Percentiles rank a stretch among this genome's conserved stretches.
Evolutionary conservation across 2,113 vertebrate genomes (phyloP).

Genomic region (Regulus satrapa): DNA sequence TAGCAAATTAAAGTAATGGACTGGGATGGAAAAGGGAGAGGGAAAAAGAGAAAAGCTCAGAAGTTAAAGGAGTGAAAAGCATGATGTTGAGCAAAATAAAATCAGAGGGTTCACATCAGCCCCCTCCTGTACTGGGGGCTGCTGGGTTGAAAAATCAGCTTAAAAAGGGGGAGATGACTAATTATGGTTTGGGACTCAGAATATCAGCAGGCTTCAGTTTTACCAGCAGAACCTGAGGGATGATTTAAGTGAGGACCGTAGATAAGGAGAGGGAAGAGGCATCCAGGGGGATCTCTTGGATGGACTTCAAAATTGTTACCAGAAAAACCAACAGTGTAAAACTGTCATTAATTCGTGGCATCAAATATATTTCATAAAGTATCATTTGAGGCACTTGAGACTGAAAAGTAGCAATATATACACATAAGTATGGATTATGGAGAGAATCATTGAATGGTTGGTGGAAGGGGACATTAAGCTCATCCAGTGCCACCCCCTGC

Average conservation of each 20-base stretch:
- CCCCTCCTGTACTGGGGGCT: background rate
- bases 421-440: background rate
- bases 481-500: accelerated
- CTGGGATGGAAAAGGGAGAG: background rate
- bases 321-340: background rate
- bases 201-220: background rate
- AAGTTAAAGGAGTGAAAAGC: background rate
- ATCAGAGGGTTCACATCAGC: background rate
- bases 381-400: background rate
- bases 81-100: background rate
- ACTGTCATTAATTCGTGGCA: background rate
- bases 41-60: background rate
- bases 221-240: background rate
- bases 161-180: background rate
- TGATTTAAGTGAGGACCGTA: accelerated
- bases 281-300: background rate
- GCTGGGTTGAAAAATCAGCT: background rate
- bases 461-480: background rate
- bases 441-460: background rate
- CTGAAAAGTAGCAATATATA: background rate
- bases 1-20: background rate
- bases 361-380: background rate
- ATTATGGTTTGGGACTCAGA: background rate
- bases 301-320: background rate
- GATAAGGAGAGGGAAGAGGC: background rate